Conservation (phyloP, 1,140 invertebrate species). For the Drosophila rhopaloa region DNA sequence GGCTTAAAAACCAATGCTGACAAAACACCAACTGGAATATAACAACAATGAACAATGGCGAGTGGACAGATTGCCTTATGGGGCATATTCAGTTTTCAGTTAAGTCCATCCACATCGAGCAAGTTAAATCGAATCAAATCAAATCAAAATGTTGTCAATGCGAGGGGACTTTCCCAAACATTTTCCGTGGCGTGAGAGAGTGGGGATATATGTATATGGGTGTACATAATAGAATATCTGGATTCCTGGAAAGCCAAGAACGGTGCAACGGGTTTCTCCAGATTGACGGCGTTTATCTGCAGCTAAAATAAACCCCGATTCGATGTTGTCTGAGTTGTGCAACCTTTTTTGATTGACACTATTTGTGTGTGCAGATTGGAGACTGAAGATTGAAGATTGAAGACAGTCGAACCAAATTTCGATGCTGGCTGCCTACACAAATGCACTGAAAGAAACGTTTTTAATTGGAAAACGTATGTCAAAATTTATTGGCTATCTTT, state of each 20-base stretch:
- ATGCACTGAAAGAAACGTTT: slow-evolving; percentile 16
- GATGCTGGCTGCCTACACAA: slow-evolving; percentile 51
- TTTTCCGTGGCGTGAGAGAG: background rate
- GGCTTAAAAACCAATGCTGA: slow-evolving; percentile 46
- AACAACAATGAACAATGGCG: slow-evolving; percentile 44
- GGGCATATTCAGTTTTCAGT: slow-evolving; percentile 27
- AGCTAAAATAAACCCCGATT: slow-evolving; percentile 4
- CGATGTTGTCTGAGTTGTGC: slow-evolving; percentile 46
- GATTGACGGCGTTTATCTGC: slow-evolving; percentile 36
- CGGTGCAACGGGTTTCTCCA: slow-evolving; percentile 56
- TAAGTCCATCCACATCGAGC: slow-evolving; percentile 17
- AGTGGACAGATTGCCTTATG: slow-evolving; percentile 59
- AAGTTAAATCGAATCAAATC: slow-evolving; percentile 43
- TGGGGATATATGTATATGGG: background rate
- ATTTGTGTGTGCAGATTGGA: slow-evolving; percentile 55
- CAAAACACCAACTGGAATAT: slow-evolving; percentile 45
- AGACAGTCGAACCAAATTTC: slow-evolving; percentile 51
- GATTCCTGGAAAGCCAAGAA: slow-evolving; percentile 47
- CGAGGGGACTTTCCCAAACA: slow-evolving; percentile 34
- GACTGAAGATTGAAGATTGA: slow-evolving; percentile 41
- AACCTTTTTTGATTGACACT: slow-evolving; percentile 78
- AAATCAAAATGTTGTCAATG: slow-evolving; percentile 60
- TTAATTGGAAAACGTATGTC: too few species aligned
- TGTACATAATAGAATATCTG: slow-evolving; percentile 25
- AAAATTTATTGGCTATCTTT: too few species aligned